phyloP scores from a whole-genome alignment of 2,888 invertebrate species.

The Hemicrepidius hirtus region DNA sequence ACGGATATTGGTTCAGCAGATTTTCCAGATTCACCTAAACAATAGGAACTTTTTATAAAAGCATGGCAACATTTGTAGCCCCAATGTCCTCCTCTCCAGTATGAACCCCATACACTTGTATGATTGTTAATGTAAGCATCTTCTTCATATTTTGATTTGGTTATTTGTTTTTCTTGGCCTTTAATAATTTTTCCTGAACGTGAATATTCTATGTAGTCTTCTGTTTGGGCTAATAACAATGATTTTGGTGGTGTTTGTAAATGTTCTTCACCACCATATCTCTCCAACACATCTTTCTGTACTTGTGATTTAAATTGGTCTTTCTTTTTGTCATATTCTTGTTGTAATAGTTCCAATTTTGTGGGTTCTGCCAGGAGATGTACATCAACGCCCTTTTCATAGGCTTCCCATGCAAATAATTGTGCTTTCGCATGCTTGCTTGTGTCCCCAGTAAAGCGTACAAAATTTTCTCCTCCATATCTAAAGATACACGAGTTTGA shows the following conservation, averaged over 20 bases:
- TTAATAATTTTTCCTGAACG: constrained; percentile 90
- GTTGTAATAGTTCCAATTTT: constrained; percentile 92
- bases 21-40: constrained; percentile 85
- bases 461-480: constrained; percentile 97
- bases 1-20: constrained; percentile 50
- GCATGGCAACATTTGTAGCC: constrained; percentile 98
- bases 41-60: constrained; percentile 91
- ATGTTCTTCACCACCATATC: constrained; percentile 97
- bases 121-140: constrained; percentile 95
- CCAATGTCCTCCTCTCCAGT: constrained; percentile 95
- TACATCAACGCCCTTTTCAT: constrained; percentile 93
- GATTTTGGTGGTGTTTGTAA: constrained; percentile 90
- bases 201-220: constrained; percentile 96
- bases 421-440: constrained; percentile 92
- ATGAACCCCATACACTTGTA: constrained; percentile 96
- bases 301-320: constrained; percentile 92
- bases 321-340: constrained; percentile 92
- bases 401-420: constrained; percentile 98
- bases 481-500: no score
- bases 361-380: constrained; percentile 98
- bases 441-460: constrained; percentile 95
- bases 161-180: constrained; percentile 91
- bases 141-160: constrained; percentile 94
- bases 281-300: constrained; percentile 88
- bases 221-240: constrained; percentile 94